These are phyloP conservation scores for Pantherophis alleghaniensis DNA, from an alignment of 2,797 vertebrate species.

Conservation along the genomic window DNA sequence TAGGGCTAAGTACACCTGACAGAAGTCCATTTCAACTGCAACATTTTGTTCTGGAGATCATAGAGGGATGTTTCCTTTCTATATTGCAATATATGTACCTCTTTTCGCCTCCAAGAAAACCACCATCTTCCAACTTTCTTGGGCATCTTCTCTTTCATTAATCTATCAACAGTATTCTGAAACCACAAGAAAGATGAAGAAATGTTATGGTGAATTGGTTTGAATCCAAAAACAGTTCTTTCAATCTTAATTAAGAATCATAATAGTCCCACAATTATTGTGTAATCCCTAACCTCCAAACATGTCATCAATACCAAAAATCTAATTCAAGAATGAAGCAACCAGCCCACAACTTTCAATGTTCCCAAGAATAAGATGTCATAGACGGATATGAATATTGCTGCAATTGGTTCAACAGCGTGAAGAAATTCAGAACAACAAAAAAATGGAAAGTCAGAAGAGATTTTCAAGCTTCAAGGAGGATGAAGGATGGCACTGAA, in stretches of 20 bases:
- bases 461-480: background rate
- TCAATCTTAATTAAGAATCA: background rate
- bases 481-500: background rate
- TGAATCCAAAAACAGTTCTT: background rate
- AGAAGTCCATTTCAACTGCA: background rate
- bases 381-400: background rate
- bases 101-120: conserved; percentile 89
- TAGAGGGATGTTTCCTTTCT: background rate
- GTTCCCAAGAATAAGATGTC: background rate
- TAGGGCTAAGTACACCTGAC: background rate
- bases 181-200: conserved; percentile 7
- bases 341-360: background rate
- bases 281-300: background rate
- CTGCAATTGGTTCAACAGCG: background rate
- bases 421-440: background rate
- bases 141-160: conserved; percentile 92
- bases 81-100: conserved; percentile 66
- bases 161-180: conserved; percentile 80
- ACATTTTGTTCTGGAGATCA: background rate
- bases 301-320: background rate
- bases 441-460: background rate
- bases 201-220: background rate
- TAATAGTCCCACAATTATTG: background rate
- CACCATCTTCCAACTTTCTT: conserved; percentile 90
- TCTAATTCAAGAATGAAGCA: background rate